These are phyloP conservation scores for Paramormyrops hopkinsi DNA, from an alignment of 2,797 vertebrate species.

Conservation along the genomic window DNA sequence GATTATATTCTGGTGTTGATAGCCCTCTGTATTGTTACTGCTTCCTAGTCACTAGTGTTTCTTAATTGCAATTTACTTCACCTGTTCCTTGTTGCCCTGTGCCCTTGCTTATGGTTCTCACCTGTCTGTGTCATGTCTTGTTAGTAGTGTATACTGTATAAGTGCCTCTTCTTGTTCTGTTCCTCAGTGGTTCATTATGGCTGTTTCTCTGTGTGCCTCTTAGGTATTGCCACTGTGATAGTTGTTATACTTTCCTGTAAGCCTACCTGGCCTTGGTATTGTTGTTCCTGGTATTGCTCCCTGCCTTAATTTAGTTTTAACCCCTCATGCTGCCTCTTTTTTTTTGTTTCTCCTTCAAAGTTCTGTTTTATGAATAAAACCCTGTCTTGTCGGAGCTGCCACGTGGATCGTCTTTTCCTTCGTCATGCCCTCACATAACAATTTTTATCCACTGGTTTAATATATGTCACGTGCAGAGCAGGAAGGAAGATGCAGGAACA, in stretches of 20 bases:
- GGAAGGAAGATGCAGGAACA: background rate
- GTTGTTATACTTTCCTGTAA: background rate
- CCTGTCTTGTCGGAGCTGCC: background rate
- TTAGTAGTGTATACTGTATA: background rate
- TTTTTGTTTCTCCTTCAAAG: background rate
- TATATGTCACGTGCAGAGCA: background rate
- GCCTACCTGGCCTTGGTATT: background rate
- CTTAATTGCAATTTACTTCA: background rate
- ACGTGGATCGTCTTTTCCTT: background rate
- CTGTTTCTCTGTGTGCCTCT: background rate
- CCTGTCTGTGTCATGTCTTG: background rate
- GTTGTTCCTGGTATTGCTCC: background rate
- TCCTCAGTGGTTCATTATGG: background rate
- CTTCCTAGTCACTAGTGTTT: background rate
- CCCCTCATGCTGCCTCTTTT: background rate
- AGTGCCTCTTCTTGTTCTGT: background rate
- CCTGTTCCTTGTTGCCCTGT: background rate
- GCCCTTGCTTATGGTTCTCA: background rate
- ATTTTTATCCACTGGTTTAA: background rate
- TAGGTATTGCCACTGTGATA: background rate
- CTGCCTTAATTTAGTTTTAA: background rate
- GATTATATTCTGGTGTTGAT: background rate
- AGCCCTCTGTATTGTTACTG: background rate
- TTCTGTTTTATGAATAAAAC: background rate
- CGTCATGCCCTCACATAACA: background rate